Conservation (phyloP, 2,888 invertebrate species). For the Pristionchus exspectatus region DNA sequence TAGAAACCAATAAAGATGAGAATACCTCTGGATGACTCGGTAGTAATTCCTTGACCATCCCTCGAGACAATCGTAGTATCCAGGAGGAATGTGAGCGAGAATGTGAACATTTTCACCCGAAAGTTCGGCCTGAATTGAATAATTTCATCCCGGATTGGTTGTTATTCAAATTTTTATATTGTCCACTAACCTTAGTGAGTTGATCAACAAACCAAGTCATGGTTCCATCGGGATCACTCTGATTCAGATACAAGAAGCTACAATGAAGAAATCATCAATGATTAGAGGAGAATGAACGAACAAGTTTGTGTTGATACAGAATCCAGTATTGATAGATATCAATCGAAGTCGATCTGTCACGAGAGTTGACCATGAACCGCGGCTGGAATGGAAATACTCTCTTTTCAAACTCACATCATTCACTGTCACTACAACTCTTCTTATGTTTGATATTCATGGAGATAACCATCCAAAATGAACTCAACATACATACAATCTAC, state of each 20-base stretch:
- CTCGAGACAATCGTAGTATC: slow-evolving; percentile 85
- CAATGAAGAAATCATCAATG: background rate
- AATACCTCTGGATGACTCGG: slow-evolving; percentile 79
- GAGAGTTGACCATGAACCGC: slow-evolving; percentile 88
- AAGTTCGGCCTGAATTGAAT: slow-evolving; percentile 84
- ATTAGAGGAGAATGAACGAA: slow-evolving; percentile 58
- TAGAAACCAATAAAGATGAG: background rate
- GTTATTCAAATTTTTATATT: no score
- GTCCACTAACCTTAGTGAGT: slow-evolving; percentile 80
- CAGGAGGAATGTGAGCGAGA: slow-evolving; percentile 89
- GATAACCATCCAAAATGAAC: background rate
- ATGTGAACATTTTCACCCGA: slow-evolving; percentile 87
- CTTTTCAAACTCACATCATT: background rate
- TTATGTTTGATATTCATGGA: no score
- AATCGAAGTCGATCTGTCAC: slow-evolving; percentile 80
- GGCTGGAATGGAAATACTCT: slow-evolving; percentile 79
- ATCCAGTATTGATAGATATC: slow-evolving; percentile 78
- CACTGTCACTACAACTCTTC: background rate
- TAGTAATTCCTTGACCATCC: slow-evolving; percentile 90
- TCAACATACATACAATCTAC: background rate
- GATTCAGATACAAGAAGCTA: slow-evolving; percentile 87
- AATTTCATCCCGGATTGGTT: background rate
- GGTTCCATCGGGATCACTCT: slow-evolving; percentile 89
- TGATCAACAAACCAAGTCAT: slow-evolving; percentile 89
- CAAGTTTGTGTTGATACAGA: slow-evolving; percentile 80